Base-by-base conservation (phyloP, 2,797 vertebrate species). In the Sebastolobus alascanus region DNA sequence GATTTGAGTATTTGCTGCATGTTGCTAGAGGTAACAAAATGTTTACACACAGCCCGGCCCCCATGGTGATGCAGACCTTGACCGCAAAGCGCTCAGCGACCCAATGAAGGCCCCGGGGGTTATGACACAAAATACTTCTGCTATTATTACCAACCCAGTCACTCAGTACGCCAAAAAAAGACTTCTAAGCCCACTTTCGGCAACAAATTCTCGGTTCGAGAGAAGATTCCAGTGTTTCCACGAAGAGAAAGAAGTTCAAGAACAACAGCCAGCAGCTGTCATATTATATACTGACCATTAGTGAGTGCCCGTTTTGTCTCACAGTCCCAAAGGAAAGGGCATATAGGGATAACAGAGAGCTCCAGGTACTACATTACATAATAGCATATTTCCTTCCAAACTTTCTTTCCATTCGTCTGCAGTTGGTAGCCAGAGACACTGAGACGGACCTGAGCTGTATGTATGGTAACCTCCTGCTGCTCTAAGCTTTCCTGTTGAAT, bases 111-210 rank as follows among this genome's bases (percentile, higher is more conserved):
- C 82, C 79, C 68, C 20, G 4, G 25, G 50, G 88, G 88, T 90
- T 77, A 79, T 81, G 80, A 86, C 84, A 79, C 82, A 27, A 84
- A 87, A 93, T 90, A 79, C 82, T 76, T 80, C 14, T 71, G 80
- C 90, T 94, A 93, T 92, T 90, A 88, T 94, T 92, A 92, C 72
- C 77, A 7, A 54, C 56, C 68, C 69, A 55, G 68, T 86, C 77
- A 74, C 68, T 80, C 64, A 66, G 71, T 50, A 72, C 27, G 73
- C 76, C 80, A 71, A 87, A 85, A 85, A 79, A 76, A 87, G 67
- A 88, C 74, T 74, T 58, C 29, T 14, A 87, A 89, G 70, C 61
- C 75, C 60, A 37, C 58, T 84, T 87, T 92, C 56, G 80, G 73
- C 82, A 76, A 73, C 67, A 74, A 84, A 84, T 22, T 52, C 35